Evolutionary conservation across 2,797 vertebrate species (phyloP).

Genomic region (Synaphobranchus kaupii): DNA sequence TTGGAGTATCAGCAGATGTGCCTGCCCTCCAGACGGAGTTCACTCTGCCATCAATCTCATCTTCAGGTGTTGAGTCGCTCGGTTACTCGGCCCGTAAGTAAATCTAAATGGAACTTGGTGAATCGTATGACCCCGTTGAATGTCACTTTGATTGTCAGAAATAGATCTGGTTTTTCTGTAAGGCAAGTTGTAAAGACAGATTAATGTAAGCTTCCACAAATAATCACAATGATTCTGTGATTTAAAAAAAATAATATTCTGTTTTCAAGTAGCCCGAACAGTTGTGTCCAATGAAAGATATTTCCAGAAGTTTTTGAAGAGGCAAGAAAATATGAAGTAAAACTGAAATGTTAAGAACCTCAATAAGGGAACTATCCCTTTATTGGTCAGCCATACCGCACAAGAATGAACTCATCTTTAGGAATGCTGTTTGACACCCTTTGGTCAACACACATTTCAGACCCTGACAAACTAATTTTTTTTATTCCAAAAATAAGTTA

Average conservation of each 20-base stretch:
- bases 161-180: too few relatives aligned
- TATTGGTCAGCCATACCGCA: neutral
- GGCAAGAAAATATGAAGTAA: neutral
- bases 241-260: too few relatives aligned
- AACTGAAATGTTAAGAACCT: neutral
- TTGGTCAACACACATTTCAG: neutral
- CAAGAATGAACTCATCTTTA: neutral
- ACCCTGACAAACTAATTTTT: too few relatives aligned
- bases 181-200: too few relatives aligned
- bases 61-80: neutral
- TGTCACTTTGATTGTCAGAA: too few relatives aligned
- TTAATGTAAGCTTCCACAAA: too few relatives aligned
- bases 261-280: neutral
- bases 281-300: neutral
- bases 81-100: neutral
- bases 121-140: too few relatives aligned
- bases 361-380: neutral
- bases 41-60: neutral
- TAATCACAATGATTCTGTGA: too few relatives aligned
- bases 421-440: neutral
- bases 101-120: too few relatives aligned
- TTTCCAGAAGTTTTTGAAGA: neutral
- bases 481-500: neutral
- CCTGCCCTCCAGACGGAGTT: slow-evolving; percentile 19
- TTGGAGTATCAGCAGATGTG: neutral